phyloP scores from a whole-genome alignment of 2,113 vertebrate species.

The Muntiacus muntjak region DNA sequence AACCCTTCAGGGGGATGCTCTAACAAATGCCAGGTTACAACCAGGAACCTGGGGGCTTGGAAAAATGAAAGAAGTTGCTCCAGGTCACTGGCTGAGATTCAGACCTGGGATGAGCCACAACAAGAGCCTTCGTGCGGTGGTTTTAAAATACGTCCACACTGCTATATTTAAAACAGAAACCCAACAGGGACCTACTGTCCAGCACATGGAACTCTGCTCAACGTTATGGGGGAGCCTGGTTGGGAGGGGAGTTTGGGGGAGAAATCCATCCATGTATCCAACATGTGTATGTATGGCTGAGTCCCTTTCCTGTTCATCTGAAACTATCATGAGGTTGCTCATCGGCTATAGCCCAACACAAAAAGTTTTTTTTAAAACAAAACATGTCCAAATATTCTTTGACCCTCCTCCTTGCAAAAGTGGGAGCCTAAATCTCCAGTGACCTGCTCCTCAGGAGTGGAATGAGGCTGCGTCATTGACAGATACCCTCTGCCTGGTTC shows the following conservation, averaged over 20 bases:
- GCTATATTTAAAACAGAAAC: background rate
- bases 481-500: background rate
- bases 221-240: background rate
- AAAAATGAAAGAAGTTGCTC: background rate
- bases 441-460: background rate
- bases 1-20: background rate
- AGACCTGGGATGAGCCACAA: background rate
- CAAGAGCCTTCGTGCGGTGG: background rate
- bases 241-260: background rate
- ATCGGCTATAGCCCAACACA: background rate
- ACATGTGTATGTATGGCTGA: background rate
- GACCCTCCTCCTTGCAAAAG: background rate
- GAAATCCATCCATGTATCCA: background rate
- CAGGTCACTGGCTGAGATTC: background rate
- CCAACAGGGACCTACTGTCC: background rate
- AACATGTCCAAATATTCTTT: background rate
- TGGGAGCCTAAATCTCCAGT: background rate
- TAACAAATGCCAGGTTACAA: background rate
- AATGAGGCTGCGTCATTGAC: background rate
- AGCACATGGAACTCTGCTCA: background rate
- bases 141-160: background rate
- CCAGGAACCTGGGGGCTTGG: background rate
- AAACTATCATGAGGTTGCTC: background rate
- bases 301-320: background rate
- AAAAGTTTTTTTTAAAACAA: background rate